Evolutionary conservation across 2,888 invertebrate genomes (phyloP).

Genomic region (Drosophila robusta): DNA sequence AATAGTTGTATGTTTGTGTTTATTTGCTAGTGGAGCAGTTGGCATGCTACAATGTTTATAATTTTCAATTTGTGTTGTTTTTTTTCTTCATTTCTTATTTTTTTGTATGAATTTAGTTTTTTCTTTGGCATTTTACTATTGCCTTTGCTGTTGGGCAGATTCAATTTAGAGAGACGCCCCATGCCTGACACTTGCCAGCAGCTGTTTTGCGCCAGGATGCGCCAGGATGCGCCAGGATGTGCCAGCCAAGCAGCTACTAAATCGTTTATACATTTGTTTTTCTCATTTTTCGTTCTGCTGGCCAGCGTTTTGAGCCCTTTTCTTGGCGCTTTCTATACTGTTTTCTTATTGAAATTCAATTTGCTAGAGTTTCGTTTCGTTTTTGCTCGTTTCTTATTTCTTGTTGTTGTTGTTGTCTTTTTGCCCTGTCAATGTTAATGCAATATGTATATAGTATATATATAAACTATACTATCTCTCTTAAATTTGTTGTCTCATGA

Average conservation of each 20-base stretch:
- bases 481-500: conserved; percentile 40
- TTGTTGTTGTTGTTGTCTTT: background rate
- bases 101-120: conserved; percentile 19
- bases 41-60: conserved; percentile 56
- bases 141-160: conserved; percentile 49
- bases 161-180: conserved; percentile 66
- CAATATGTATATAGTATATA: conserved; percentile 25
- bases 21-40: conserved; percentile 40
- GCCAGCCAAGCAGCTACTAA: conserved; percentile 71
- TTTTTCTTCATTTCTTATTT: conserved; percentile 35
- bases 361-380: conserved; percentile 56
- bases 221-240: conserved; percentile 53
- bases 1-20: conserved; percentile 32
- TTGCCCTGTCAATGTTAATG: conserved; percentile 38
- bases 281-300: conserved; percentile 47
- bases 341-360: conserved; percentile 81
- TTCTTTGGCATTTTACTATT: conserved; percentile 27
- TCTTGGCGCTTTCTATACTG: conserved; percentile 57
- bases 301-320: conserved; percentile 66
- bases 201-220: conserved; percentile 60
- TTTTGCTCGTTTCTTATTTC: conserved; percentile 26
- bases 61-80: conserved; percentile 66
- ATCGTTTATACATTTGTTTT: conserved; percentile 80
- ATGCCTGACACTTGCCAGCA: conserved; percentile 74
- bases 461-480: conserved; percentile 4